A percentile compares a stretch with the other conserved stretches of the same genome.
Evolutionary conservation across 2,888 invertebrate genomes (phyloP).

Genomic region (Erpobdella octoculata): DNA sequence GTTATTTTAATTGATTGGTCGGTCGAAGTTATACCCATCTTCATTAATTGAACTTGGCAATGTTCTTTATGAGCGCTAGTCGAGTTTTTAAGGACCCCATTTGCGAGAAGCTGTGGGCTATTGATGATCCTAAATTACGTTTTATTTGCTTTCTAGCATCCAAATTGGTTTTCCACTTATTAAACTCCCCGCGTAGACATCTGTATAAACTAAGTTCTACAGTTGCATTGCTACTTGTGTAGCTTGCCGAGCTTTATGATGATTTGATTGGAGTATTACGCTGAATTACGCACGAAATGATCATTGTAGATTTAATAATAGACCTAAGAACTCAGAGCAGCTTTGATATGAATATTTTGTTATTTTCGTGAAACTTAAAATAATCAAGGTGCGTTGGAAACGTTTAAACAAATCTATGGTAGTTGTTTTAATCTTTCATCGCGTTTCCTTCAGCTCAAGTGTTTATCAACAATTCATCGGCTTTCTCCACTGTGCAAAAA

Average conservation of each 20-base stretch:
- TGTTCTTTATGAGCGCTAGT: neutral
- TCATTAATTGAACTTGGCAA: too few relatives aligned
- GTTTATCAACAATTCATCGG: constrained; percentile 5
- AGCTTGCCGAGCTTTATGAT: too few relatives aligned
- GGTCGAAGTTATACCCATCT: too few relatives aligned
- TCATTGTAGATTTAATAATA: too few relatives aligned
- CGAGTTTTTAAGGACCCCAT: neutral
- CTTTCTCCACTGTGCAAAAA: too few relatives aligned
- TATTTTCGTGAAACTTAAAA: neutral
- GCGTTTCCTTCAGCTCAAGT: constrained; percentile 6
- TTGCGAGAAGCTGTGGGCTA: neutral
- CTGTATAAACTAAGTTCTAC: too few relatives aligned
- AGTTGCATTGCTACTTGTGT: too few relatives aligned
- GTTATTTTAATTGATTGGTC: too few relatives aligned
- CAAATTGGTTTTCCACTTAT: constrained; percentile 5
- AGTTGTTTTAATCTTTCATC: constrained; percentile 8
- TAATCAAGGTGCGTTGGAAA: constrained; percentile 3
- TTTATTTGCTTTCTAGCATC: neutral
- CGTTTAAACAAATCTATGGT: constrained; percentile 8
- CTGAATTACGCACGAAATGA: too few relatives aligned
- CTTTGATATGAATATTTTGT: neutral
- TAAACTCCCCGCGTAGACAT: too few relatives aligned
- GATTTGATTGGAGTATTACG: too few relatives aligned
- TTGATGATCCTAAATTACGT: neutral
- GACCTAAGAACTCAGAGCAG: too few relatives aligned